Percentiles rank a stretch among this genome's conserved stretches.
Conservation (phyloP, 64 coral and sea anemone genomes). For the Catalaphyllia jardinei region DNA sequence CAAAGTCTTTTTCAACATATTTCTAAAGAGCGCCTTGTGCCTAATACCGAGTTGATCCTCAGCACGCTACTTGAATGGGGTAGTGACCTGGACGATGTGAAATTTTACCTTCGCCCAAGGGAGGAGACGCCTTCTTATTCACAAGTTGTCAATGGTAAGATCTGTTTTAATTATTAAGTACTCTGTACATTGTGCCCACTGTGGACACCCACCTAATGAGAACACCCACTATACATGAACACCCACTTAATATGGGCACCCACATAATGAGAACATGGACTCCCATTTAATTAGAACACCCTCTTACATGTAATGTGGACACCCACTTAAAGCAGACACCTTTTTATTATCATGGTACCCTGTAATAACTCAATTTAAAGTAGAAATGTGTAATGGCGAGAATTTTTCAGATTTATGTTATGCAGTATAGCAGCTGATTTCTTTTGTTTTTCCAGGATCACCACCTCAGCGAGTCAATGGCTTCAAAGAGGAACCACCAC, state of each 20-base stretch:
- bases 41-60: constrained; percentile 74
- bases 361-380: too few species aligned
- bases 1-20: too few species aligned
- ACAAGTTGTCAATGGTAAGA: constrained; percentile 34
- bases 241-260: too few species aligned
- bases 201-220: too few species aligned
- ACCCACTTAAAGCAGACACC: too few species aligned
- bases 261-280: too few species aligned
- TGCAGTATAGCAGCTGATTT: not conserved
- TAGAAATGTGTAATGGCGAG: too few species aligned
- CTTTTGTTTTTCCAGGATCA: not conserved
- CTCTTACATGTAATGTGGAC: too few species aligned
- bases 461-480: constrained; percentile 4
- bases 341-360: too few species aligned
- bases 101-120: constrained; percentile 64
- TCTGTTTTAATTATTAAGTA: not conserved
- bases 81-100: constrained; percentile 76
- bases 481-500: constrained; percentile 48
- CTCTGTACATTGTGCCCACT: not conserved
- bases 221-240: too few species aligned
- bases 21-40: constrained; percentile 75
- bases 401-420: too few species aligned
- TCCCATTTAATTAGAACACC: too few species aligned
- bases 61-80: constrained; percentile 83
- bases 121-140: constrained; percentile 33